Evolutionary conservation across 2,113 vertebrate genomes (phyloP), one percentile per base, ranked within the genome.

Genomic region (Oenanthe melanoleuca): DNA sequence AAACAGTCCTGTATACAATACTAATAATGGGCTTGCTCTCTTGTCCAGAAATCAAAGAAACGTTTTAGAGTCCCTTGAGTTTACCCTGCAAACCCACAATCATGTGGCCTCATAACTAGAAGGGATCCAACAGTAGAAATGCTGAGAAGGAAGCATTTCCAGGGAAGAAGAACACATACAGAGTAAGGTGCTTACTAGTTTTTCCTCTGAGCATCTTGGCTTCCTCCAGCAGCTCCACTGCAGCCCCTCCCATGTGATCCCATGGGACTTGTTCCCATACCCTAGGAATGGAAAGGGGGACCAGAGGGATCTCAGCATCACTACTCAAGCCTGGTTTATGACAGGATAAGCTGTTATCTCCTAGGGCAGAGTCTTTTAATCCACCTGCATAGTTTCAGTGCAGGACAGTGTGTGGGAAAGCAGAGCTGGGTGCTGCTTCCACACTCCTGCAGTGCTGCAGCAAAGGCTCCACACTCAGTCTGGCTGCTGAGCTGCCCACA

Each of bases 331-430:
- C 72, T 59, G 34, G 16, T 53, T 87, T 85, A 28, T 23, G 57
- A 56, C 26, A 79, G 37, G 53, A 56, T 49, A 49, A 88, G 45
- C 20, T 77, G 66, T 79, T 66, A 20, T 33, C 69, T 85, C n/a
- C 79, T 42, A 28, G 37, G 40, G 26, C 11, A 17, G 8, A 29
- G 71, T 37, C 26, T 82, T 86, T 40, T 44, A 67, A 22, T 45
- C 53, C 47, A 80, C 25, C 50, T 26, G 16, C 80, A 50, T 2
- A 23, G 49, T 70, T 77, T n/a, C 72, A 71, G 0, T 0, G 0
- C 57, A 34, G 56, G 42, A 38, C 33, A 75, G 25, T 0, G 22
- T 15, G 18, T 19, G 4, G n/a, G 80, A 47, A 85, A 57, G 67
- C 60, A 71, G 79, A 87, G 33, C 55, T 47, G 29, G 26, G 3